A percentile compares a stretch with the other conserved stretches of the same genome.
Evolutionary conservation across 2,797 vertebrate genomes (phyloP).

Genomic region (Platyrinchus mystaceus): DNA sequence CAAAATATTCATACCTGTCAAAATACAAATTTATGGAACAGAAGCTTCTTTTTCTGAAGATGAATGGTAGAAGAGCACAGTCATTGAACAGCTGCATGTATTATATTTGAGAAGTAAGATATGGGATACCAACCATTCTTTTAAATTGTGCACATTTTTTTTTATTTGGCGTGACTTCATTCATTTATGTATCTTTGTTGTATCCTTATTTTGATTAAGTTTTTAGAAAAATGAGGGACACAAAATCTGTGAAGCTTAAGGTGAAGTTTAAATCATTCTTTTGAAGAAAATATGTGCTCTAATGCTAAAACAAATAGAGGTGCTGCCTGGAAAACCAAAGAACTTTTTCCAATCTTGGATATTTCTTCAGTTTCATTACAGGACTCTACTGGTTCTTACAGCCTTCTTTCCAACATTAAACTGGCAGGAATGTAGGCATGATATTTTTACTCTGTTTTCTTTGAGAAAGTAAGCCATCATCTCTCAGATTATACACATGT

Average conservation of each 20-base stretch:
- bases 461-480: background rate
- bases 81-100: background rate
- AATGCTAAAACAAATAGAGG: background rate
- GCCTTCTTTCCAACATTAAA: background rate
- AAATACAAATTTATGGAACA: background rate
- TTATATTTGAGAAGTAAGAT: background rate
- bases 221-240: background rate
- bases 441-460: background rate
- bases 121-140: background rate
- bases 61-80: background rate
- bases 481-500: background rate
- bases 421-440: background rate
- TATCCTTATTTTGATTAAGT: background rate
- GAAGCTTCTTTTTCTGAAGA: background rate
- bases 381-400: background rate
- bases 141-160: background rate
- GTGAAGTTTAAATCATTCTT: background rate
- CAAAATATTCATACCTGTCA: background rate
- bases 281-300: background rate
- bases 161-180: background rate
- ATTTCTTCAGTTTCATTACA: background rate
- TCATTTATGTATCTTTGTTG: background rate
- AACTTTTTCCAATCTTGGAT: background rate
- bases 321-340: background rate
- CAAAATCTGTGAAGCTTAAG: background rate